Evolutionary conservation across 1,140 invertebrate genomes (phyloP).

Genomic region (Cheumatopsyche charites): DNA sequence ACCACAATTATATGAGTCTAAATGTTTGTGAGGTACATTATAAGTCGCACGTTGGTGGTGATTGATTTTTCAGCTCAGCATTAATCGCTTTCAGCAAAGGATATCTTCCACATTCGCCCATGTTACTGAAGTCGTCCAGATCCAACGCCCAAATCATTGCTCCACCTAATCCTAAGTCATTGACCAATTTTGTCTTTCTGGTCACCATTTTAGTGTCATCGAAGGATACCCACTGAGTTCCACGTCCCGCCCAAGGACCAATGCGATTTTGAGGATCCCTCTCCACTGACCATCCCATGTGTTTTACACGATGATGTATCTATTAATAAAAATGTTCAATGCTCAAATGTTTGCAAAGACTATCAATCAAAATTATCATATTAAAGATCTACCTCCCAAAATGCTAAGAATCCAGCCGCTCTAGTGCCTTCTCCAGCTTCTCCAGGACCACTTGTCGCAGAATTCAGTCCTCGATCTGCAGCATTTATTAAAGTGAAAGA

Average conservation of each 20-base stretch:
- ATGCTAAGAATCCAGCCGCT: constrained; percentile 73
- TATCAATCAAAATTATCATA: not conserved
- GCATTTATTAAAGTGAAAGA: constrained; percentile 68
- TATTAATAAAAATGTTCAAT: constrained; percentile 49
- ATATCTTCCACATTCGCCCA: constrained; percentile 67
- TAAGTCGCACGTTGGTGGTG: constrained; percentile 54
- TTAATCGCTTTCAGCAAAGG: constrained; percentile 65
- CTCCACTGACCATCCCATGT: constrained; percentile 69
- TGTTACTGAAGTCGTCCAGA: constrained; percentile 76
- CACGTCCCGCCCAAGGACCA: constrained; percentile 75
- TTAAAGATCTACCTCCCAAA: constrained; percentile 65
- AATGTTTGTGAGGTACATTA: constrained; percentile 8
- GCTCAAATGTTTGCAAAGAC: not conserved
- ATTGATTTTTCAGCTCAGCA: constrained; percentile 62
- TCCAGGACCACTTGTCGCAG: constrained; percentile 64
- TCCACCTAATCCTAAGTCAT: constrained; percentile 68
- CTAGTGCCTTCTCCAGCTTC: constrained; percentile 68
- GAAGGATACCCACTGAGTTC: constrained; percentile 83
- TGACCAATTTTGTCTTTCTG: constrained; percentile 64
- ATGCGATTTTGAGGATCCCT: constrained; percentile 68
- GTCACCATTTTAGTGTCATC: constrained; percentile 74
- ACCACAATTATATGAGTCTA: too few species aligned
- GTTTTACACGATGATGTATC: constrained; percentile 69
- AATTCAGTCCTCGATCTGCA: constrained; percentile 58
- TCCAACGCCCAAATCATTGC: constrained; percentile 83